Evolutionary conservation across 2,888 invertebrate species (phyloP).

Genomic region (Alcis repandata): DNA sequence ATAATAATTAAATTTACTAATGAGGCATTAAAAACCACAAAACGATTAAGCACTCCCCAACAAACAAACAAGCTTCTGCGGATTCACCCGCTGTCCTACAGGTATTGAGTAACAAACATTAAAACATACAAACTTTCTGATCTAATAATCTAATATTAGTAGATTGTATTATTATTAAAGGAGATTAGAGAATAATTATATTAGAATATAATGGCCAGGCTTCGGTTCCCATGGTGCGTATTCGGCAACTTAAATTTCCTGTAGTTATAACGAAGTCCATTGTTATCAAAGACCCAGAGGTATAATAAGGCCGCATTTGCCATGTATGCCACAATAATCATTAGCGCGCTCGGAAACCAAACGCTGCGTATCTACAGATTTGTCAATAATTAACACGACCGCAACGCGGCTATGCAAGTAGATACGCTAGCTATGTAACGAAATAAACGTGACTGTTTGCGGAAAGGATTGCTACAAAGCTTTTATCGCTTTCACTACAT

Average conservation of each 20-base stretch:
- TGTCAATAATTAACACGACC: slow-evolving; percentile 61
- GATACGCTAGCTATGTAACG: not conserved
- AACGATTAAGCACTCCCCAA: too few species aligned
- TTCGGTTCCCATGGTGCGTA: slow-evolving; percentile 27
- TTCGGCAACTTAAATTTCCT: slow-evolving; percentile 41
- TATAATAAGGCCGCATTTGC: slow-evolving; percentile 52
- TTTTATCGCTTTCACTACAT: not conserved
- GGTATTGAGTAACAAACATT: too few species aligned
- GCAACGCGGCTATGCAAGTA: slow-evolving; percentile 48
- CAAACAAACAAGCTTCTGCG: too few species aligned
- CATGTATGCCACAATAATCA: slow-evolving; percentile 52
- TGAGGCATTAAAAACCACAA: slow-evolving; percentile 14
- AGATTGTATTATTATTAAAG: slow-evolving; percentile 22
- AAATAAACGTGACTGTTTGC: slow-evolving; percentile 1
- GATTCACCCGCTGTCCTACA: too few species aligned
- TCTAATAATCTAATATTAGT: too few species aligned
- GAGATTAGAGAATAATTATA: slow-evolving; percentile 23
- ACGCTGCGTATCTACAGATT: slow-evolving; percentile 47
- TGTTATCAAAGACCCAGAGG: slow-evolving; percentile 43
- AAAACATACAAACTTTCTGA: too few species aligned
- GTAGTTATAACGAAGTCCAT: slow-evolving; percentile 43
- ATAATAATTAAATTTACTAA: slow-evolving; percentile 8
- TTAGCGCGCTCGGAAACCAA: slow-evolving; percentile 50
- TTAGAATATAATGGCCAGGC: slow-evolving; percentile 2
- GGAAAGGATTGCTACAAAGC: not conserved